phyloP scores from a whole-genome alignment of 92 coral and sea anemone genomes.

The Epizoanthus rinbou region DNA sequence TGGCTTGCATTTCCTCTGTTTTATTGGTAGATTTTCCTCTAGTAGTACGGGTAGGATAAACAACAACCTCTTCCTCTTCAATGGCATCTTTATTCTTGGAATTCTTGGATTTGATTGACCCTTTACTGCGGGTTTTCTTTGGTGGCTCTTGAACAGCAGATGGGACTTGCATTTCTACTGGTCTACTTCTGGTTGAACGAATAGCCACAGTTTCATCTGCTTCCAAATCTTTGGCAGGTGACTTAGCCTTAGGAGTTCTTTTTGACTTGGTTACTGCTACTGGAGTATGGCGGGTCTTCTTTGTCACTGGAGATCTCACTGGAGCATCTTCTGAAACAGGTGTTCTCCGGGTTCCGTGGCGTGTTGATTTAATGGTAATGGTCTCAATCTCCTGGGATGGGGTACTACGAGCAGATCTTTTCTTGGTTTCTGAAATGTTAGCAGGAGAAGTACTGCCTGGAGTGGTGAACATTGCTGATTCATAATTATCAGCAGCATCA shows the following conservation, averaged over 20 bases:
- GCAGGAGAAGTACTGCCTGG: conserved; percentile 14
- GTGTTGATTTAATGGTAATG: conserved; percentile 15
- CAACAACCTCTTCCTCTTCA: conserved; percentile 5
- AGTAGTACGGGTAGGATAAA: conserved; percentile 19
- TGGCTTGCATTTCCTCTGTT: not conserved
- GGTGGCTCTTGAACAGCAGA: not conserved
- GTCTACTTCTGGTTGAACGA: conserved; percentile 43
- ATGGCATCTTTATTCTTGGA: not conserved
- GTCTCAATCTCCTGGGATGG: conserved; percentile 11
- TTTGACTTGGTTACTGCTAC: not conserved
- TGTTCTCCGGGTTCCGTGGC: conserved; percentile 39
- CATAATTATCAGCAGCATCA: conserved; percentile 65
- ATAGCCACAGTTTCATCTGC: conserved; percentile 31
- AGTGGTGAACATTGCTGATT: conserved; percentile 54
- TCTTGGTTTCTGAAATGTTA: not conserved
- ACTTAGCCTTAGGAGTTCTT: conserved; percentile 24
- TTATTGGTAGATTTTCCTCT: conserved; percentile 10
- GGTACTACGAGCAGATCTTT: not conserved
- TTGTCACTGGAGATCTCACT: conserved; percentile 23
- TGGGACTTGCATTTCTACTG: not conserved
- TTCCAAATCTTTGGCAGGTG: conserved; percentile 36
- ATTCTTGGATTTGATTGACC: not conserved
- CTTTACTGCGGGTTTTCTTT: not conserved
- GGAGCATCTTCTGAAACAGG: conserved; percentile 1
- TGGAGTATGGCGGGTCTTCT: conserved; percentile 9